Percentiles rank a stretch among this genome's conserved stretches.
Evolutionary conservation across 2,888 invertebrate genomes (phyloP).

Genomic region (Chrysodeixis includens): DNA sequence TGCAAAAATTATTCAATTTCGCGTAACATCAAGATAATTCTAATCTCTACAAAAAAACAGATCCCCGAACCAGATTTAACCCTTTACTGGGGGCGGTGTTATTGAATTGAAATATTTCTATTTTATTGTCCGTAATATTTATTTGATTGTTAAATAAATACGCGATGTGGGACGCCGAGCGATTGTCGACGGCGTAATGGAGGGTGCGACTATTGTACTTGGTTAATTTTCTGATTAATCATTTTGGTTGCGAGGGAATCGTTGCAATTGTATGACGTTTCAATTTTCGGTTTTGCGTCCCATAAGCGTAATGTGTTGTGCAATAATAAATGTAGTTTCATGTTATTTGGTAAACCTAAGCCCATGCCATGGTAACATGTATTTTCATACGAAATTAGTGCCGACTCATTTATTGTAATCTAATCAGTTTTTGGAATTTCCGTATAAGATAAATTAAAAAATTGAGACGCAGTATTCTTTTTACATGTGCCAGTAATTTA

Average conservation of each 20-base stretch:
- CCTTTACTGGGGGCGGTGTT: constrained; percentile 83
- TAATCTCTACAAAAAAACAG: constrained; percentile 81
- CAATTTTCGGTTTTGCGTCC: constrained; percentile 65
- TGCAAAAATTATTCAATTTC: constrained; percentile 83
- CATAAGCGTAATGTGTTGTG: constrained; percentile 44
- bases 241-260: constrained; percentile 77
- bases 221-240: constrained; percentile 90
- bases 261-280: constrained; percentile 79
- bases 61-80: constrained; percentile 77
- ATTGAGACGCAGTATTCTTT: too few relatives aligned
- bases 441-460: background rate
- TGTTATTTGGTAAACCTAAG: background rate
- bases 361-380: background rate
- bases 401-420: background rate
- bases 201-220: constrained; percentile 83
- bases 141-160: constrained; percentile 89
- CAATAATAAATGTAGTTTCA: constrained; percentile 35
- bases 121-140: constrained; percentile 89
- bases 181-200: constrained; percentile 84
- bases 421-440: background rate
- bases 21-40: constrained; percentile 85
- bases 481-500: background rate
- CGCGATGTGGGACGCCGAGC: constrained; percentile 85
- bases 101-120: constrained; percentile 89
- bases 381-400: too few relatives aligned